phyloP scores from a whole-genome alignment of 1,140 invertebrate genomes.

The Drosophila watanabei region DNA sequence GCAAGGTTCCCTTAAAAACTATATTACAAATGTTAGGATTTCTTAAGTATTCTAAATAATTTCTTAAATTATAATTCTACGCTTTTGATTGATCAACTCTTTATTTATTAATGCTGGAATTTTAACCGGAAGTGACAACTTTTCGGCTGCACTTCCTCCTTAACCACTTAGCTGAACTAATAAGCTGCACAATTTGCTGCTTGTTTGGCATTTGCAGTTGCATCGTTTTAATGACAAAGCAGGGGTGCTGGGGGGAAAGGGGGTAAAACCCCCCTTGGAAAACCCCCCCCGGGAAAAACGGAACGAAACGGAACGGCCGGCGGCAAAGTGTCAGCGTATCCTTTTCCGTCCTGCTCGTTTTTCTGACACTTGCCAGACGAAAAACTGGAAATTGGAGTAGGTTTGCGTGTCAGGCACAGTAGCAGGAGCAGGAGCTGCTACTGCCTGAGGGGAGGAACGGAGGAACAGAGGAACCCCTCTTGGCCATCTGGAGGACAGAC shows the following conservation, averaged over 20 bases:
- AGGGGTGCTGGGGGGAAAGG: neutral
- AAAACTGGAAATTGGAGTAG: conserved; percentile 78
- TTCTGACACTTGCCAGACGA: conserved; percentile 60
- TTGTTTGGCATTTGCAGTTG: conserved; percentile 68
- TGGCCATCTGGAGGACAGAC: conserved; percentile 29
- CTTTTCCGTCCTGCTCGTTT: conserved; percentile 30
- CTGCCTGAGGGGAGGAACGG: neutral
- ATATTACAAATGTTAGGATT: neutral
- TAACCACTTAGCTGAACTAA: conserved; percentile 63
- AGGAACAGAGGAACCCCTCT: neutral
- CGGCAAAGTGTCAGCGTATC: conserved; percentile 67
- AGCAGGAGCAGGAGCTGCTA: conserved; percentile 10
- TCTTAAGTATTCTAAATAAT: neutral
- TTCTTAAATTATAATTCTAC: neutral
- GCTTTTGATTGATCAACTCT: neutral
- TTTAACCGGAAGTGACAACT: conserved; percentile 15
- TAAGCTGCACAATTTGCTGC: conserved; percentile 49
- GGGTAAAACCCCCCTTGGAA: neutral
- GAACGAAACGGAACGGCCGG: conserved; percentile 2
- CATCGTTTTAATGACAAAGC: conserved; percentile 76
- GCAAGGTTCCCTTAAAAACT: neutral
- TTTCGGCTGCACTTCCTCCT: conserved; percentile 3
- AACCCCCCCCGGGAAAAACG: conserved; percentile 2
- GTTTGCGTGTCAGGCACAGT: conserved; percentile 74
- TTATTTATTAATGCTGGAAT: neutral